Evolutionary conservation across 2,797 vertebrate species (phyloP).

Genomic region (Oreortyx pictus): DNA sequence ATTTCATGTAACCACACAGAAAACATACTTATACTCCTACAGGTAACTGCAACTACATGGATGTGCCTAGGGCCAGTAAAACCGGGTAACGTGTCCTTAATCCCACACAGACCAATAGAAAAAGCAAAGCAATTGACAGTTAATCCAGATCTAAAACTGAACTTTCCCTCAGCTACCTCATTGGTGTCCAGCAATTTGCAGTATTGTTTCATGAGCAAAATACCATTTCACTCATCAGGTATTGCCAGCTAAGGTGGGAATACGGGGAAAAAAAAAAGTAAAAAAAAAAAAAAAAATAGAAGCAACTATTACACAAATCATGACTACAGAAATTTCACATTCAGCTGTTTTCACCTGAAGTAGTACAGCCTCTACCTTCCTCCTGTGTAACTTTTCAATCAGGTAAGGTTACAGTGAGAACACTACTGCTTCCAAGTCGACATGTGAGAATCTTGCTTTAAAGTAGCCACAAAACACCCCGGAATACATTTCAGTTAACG

Average conservation of each 20-base stretch:
- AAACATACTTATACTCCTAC: background rate
- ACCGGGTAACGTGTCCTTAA: background rate
- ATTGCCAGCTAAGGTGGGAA: background rate
- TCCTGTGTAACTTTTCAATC: background rate
- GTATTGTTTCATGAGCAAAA: background rate
- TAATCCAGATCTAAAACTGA: background rate
- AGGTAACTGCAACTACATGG: background rate
- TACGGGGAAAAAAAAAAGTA: background rate
- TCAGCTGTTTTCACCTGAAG: slow-evolving; percentile 39
- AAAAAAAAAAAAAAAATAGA: background rate
- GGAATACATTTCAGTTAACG: background rate
- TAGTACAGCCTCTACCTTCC: background rate
- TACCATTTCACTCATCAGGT: background rate
- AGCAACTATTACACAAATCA: slow-evolving; percentile 21
- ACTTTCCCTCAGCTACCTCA: background rate
- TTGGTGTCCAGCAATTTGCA: background rate
- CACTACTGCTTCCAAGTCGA: slow-evolving; percentile 1
- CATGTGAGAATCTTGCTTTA: slow-evolving; percentile 6
- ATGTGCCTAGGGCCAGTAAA: background rate
- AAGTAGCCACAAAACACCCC: background rate
- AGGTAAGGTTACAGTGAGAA: slow-evolving; percentile 29
- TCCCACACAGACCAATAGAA: fast-evolving
- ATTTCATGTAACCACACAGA: background rate
- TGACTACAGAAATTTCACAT: slow-evolving; percentile 15
- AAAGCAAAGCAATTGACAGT: background rate